phyloP scores from a whole-genome alignment of 1,140 invertebrate species.

The Lithobius niger region DNA sequence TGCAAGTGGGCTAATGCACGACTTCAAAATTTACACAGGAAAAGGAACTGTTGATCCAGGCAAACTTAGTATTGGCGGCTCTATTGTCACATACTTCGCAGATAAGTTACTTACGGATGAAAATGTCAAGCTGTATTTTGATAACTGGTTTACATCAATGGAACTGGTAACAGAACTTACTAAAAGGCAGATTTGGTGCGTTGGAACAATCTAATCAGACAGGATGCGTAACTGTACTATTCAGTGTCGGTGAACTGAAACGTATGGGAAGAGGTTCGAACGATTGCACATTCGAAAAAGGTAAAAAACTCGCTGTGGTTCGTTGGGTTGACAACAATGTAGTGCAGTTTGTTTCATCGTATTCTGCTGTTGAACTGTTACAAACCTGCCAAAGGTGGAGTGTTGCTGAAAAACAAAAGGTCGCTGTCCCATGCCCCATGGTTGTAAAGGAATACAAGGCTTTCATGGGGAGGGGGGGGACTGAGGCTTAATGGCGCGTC shows the following conservation, averaged over 20 bases:
- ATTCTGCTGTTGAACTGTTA: constrained; percentile 24
- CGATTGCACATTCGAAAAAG: constrained; percentile 20
- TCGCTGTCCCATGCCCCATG: too few relatives aligned
- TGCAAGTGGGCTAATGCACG: constrained; percentile 27
- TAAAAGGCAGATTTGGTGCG: constrained; percentile 21
- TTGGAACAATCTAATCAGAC: constrained; percentile 30
- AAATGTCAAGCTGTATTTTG: constrained; percentile 29
- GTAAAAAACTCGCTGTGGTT: constrained; percentile 24
- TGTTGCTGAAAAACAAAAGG: too few relatives aligned
- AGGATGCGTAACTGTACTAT: constrained; percentile 25
- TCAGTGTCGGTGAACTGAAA: constrained; percentile 21
- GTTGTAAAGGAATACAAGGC: too few relatives aligned
- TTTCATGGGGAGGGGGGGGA: too few relatives aligned
- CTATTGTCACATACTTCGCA: constrained; percentile 22
- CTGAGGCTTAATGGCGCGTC: too few relatives aligned
- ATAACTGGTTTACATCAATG: constrained; percentile 27
- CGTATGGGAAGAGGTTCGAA: constrained; percentile 15
- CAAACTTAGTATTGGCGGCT: neutral
- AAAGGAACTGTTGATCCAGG: constrained; percentile 9
- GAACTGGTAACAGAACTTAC: constrained; percentile 14
- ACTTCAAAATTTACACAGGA: constrained; percentile 33
- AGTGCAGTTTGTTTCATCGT: constrained; percentile 30
- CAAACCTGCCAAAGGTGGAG: too few relatives aligned
- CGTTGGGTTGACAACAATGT: constrained; percentile 34
- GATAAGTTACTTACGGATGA: constrained; percentile 22